A percentile compares a stretch with the other conserved stretches of the same genome.
Conservation (phyloP, 2,888 invertebrate genomes). For the Hetaerina titia region DNA sequence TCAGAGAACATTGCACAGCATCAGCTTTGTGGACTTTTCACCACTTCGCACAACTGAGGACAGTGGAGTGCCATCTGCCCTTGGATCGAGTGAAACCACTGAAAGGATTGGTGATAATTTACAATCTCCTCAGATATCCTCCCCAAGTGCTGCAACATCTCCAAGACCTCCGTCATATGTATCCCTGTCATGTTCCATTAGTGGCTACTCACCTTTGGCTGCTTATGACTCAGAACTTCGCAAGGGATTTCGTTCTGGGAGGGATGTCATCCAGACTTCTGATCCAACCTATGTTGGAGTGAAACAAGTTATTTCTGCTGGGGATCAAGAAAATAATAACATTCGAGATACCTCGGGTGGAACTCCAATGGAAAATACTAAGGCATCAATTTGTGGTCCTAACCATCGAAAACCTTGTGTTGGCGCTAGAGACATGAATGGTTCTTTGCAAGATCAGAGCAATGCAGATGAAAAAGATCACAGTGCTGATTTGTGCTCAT, state of each 20-base stretch:
- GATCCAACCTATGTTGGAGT: constrained; percentile 2
- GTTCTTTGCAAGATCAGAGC: constrained; percentile 34
- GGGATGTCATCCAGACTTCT: constrained; percentile 45
- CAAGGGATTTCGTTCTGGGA: constrained; percentile 84
- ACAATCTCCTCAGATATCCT: constrained; percentile 28
- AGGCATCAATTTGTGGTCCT: constrained; percentile 63
- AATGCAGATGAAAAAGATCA: constrained; percentile 32
- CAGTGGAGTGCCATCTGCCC: constrained; percentile 31
- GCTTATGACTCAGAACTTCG: constrained; percentile 91
- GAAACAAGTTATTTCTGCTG: background rate
- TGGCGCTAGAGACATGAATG: constrained; percentile 61
- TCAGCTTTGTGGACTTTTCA: constrained; percentile 65
- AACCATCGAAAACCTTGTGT: constrained; percentile 56
- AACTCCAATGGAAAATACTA: constrained; percentile 47
- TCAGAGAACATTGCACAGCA: constrained; percentile 68
- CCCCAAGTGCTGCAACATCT: constrained; percentile 46
- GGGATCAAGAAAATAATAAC: constrained; percentile 56
- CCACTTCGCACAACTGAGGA: constrained; percentile 59
- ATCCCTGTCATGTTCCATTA: constrained; percentile 92
- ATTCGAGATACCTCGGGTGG: constrained; percentile 39
- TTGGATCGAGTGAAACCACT: background rate
- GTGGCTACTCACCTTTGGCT: constrained; percentile 92
- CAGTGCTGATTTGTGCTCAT: background rate
- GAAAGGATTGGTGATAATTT: constrained; percentile 6
- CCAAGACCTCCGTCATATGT: constrained; percentile 86